Evolutionary conservation across 2,797 vertebrate genomes (phyloP), one percentile per base, ranked within the genome.

Genomic region (Sphenopsis melanotis): DNA sequence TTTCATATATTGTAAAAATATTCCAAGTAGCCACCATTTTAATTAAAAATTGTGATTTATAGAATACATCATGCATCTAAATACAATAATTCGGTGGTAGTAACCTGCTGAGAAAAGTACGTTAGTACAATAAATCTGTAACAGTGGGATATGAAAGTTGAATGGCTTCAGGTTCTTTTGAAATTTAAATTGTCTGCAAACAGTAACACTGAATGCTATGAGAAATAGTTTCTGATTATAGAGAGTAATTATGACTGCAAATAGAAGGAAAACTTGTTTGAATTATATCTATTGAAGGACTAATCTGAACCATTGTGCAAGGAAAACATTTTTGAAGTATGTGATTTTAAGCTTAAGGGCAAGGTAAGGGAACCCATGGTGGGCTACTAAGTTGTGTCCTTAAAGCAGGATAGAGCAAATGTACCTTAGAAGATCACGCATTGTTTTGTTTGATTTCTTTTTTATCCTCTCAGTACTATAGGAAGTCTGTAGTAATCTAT

Each of bases 11-110:
- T 63, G 3, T 30, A 84, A 82, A 82, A 44, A n/a, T 34, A 56
- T 66, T 39, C 14, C 21, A 74, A 91, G 87, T 59, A 95, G 22
- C 44, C 86, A 70, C 23, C 50, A 12, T 79, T 65, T 75, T 91
- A 26, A 94, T 95, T 92, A 94, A 95, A 65, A 5, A 46, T 69
- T 75, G 68, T 94, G 77, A 93, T 94, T 94, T 95, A 90, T 89
- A 85, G 34, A 71, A 65, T 42, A 84, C 71, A 95, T 87, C 90
- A 95, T 92, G 32, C 36, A 37, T 89, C 8, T 89, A 96, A 96
- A 94, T 91, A 89, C 23, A 83, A 60, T 68, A 93, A 69, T 83
- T 91, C 12, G 66, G 39, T 71, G 34, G 59, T 36, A 90, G 49
- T 86, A 79, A 90, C 59, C 18, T 79, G 22, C 36, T 89, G 82